phyloP scores from a whole-genome alignment of 2,113 vertebrate genomes.

The Mustelus asterias region DNA sequence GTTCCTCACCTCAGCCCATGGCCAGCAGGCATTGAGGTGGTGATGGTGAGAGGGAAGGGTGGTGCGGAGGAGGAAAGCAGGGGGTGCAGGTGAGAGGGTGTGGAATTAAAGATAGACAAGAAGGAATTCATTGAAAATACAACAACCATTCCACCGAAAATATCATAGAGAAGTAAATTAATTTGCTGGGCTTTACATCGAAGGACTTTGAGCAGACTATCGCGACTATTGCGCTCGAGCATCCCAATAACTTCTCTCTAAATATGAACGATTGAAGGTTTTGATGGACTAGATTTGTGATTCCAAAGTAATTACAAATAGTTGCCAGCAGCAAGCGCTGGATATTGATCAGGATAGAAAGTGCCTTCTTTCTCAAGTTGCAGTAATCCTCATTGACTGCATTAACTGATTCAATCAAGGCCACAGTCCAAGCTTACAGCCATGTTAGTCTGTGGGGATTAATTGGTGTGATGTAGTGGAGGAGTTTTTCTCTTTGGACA shows the following conservation, averaged over 20 bases:
- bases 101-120: background rate
- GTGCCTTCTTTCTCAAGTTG: background rate
- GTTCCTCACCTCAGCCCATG: background rate
- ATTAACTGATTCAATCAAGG: background rate
- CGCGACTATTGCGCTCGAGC: background rate
- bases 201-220: background rate
- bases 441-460: background rate
- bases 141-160: background rate
- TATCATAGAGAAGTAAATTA: background rate
- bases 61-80: no score
- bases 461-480: background rate
- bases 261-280: background rate
- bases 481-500: background rate
- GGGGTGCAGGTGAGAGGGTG: no score
- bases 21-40: background rate
- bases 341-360: background rate
- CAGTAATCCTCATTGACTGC: background rate
- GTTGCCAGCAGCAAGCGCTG: background rate
- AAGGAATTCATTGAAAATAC: background rate
- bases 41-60: background rate
- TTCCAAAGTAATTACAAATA: background rate
- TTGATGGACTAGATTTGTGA: background rate
- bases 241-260: background rate
- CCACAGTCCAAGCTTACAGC: background rate
- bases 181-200: background rate